phyloP scores from a whole-genome alignment of 2,888 invertebrate genomes.

The Deroplatys truncata region DNA sequence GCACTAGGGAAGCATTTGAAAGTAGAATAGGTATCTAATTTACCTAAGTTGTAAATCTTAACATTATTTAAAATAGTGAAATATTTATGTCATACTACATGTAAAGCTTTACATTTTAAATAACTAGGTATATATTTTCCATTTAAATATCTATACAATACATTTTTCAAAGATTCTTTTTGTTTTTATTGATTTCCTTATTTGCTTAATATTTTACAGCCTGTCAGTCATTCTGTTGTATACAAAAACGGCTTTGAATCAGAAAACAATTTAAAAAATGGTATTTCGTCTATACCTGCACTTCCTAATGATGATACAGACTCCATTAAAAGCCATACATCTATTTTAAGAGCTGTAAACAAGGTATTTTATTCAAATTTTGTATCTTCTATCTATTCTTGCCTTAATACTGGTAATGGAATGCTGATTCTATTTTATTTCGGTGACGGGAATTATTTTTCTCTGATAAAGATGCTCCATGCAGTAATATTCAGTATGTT shows the following conservation, averaged over 20 bases:
- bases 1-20: too few species aligned
- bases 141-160: background rate
- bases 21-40: too few species aligned
- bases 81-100: background rate
- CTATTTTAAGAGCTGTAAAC: background rate
- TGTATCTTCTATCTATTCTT: background rate
- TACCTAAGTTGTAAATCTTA: too few species aligned
- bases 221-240: background rate
- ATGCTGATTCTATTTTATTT: background rate
- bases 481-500: too few species aligned
- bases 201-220: conserved; percentile 21
- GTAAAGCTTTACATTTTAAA: background rate
- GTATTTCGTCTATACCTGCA: conserved; percentile 6
- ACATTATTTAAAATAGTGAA: too few species aligned
- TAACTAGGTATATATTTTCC: background rate
- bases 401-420: background rate
- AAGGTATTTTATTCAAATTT: background rate
- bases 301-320: background rate
- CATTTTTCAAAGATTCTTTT: background rate
- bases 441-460: background rate
- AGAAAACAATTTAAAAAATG: conserved; percentile 23
- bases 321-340: background rate
- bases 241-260: conserved; percentile 1
- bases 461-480: too few species aligned
- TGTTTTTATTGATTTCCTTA: background rate